Conservation (phyloP, 2,113 vertebrate genomes). For the Nasalis larvatus region DNA sequence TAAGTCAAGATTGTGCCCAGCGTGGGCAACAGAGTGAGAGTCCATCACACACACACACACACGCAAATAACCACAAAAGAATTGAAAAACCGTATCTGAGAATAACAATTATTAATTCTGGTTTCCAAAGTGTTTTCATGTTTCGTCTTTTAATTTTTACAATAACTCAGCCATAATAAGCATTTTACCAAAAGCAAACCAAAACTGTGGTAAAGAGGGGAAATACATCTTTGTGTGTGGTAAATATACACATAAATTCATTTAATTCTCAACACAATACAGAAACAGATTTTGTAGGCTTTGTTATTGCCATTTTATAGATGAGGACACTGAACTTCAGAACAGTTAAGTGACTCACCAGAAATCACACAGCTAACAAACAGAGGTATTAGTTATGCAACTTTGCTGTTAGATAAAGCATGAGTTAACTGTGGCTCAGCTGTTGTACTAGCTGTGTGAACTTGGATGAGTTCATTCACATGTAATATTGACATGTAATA, state of each 20-base stretch:
- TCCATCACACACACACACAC: not conserved
- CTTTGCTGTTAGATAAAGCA: not conserved
- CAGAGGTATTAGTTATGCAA: no score
- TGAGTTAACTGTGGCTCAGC: not conserved
- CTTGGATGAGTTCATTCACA: not conserved
- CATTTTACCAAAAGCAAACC: not conserved
- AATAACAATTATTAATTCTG: not conserved
- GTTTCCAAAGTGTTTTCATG: not conserved
- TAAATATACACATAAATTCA: not conserved
- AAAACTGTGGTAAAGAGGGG: not conserved
- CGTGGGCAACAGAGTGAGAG: not conserved
- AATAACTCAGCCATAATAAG: not conserved
- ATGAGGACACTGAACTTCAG: not conserved
- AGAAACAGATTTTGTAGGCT: not conserved
- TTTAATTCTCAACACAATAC: not conserved
- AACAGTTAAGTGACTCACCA: not conserved
- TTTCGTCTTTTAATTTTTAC: not conserved
- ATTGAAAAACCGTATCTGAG: conserved; percentile 1
- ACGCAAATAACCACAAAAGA: no score
- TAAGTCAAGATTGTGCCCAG: no score
- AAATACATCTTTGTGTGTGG: not conserved
- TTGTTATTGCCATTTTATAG: not conserved
- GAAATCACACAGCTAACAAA: not conserved
- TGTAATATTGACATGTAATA: not conserved
- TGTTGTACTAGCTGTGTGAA: not conserved